Conservation (phyloP, 2,113 vertebrate genomes). For the Sinocyclocheilus anshuiensis region DNA sequence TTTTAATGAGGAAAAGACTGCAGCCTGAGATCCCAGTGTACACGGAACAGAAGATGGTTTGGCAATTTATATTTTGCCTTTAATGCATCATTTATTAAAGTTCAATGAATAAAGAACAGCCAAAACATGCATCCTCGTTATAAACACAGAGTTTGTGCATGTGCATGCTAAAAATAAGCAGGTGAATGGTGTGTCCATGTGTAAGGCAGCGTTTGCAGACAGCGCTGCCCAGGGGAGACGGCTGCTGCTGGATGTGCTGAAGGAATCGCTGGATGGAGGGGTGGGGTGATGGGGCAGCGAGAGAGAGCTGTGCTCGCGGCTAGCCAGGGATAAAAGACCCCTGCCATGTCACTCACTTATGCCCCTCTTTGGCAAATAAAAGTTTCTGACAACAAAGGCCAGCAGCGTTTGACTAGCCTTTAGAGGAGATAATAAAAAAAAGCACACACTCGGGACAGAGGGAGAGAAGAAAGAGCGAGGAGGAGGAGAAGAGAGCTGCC, state of each 20-base stretch:
- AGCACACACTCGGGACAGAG: slow-evolving; percentile 53
- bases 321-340: slow-evolving; percentile 78
- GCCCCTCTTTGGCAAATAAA: slow-evolving; percentile 82
- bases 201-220: slow-evolving; percentile 13
- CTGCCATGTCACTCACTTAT: slow-evolving; percentile 81
- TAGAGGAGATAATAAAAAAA: slow-evolving; percentile 77
- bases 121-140: neutral
- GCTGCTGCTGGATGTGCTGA: slow-evolving; percentile 65
- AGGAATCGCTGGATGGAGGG: slow-evolving; percentile 55
- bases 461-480: slow-evolving; percentile 53
- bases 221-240: slow-evolving; percentile 68
- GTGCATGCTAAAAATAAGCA: slow-evolving; percentile 7
- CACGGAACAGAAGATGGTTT: neutral
- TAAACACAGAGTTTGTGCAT: neutral
- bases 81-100: neutral
- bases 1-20: neutral
- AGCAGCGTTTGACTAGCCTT: slow-evolving; percentile 77
- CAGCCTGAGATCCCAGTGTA: neutral
- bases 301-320: slow-evolving; percentile 73
- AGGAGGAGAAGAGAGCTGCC: slow-evolving; percentile 42
- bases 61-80: neutral
- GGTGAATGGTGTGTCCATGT: neutral
- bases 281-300: slow-evolving; percentile 62
- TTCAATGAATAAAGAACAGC: neutral
- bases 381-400: slow-evolving; percentile 83